A percentile compares a stretch with the other conserved stretches of the same genome.
These are phyloP conservation scores for Pogonomyrmex barbatus DNA, from an alignment of 1,140 invertebrate species.

Conservation along the genomic window DNA sequence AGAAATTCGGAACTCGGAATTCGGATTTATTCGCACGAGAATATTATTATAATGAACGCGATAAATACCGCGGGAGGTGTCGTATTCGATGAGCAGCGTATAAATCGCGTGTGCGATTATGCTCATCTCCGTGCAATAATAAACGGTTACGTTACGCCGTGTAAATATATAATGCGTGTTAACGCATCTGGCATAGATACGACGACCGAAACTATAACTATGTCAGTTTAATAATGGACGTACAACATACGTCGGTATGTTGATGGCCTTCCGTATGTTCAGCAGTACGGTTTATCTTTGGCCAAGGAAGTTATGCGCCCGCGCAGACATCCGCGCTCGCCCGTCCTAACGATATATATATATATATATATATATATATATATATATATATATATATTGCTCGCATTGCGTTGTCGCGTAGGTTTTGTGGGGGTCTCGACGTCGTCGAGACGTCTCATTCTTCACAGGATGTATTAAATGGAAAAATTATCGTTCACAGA, in stretches of 20 bases:
- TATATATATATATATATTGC: too few relatives aligned
- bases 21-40: conserved; percentile 31
- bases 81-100: conserved; percentile 11
- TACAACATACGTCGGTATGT: conserved; percentile 8
- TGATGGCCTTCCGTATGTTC: conserved; percentile 36
- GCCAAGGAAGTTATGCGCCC: conserved; percentile 44
- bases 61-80: conserved; percentile 49
- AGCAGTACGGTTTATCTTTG: conserved; percentile 33
- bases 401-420: conserved; percentile 22
- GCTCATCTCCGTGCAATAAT: conserved; percentile 34
- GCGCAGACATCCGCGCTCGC: conserved; percentile 11
- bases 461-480: conserved; percentile 41
- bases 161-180: conserved; percentile 39
- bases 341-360: conserved; percentile 48
- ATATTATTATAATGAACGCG: conserved; percentile 12
- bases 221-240: conserved; percentile 50
- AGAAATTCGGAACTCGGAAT: conserved; percentile 5
- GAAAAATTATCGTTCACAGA: conserved; percentile 13
- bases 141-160: conserved; percentile 9
- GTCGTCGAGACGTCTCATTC: conserved; percentile 51
- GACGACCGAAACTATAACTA: conserved; percentile 29
- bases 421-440: conserved; percentile 23
- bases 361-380: too few relatives aligned
- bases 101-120: conserved; percentile 21
- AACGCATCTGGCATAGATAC: conserved; percentile 34